Base-by-base conservation (phyloP, 1,140 invertebrate species). In the Monochamus saltuarius region DNA sequence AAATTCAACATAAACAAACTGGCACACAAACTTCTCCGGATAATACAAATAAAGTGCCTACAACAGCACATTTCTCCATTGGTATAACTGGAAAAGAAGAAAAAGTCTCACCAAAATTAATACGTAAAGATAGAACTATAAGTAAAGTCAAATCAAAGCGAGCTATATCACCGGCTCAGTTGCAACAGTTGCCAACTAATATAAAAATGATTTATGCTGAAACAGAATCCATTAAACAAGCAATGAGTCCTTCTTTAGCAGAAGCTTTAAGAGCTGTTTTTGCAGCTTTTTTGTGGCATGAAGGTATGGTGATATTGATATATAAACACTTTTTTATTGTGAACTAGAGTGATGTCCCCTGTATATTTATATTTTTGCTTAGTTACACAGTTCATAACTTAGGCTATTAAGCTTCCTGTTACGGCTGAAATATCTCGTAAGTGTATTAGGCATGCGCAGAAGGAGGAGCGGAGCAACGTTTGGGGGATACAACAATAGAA, bases 281-380 rank as follows among this genome's bases (percentile, higher is more conserved):
- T 79, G 95, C 95, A 0, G 94, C 96, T 0, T 89, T 98, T 70
- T 77, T 98, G 1, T 98, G 95, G 95, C 96, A 99, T 76, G 95
- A 98, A 82, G 95, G 84, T 82, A 72, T 29, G 22, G n/a, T n/a
- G n/a, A n/a, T n/a, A n/a, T n/a, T 29, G 14, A 19, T 52, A 6
- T 35, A 2, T 14, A 9, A 38, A 29, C 6, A 29, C 6, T 29
- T 29, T 29, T 29, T 29, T 29, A 29, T n/a, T n/a, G n/a, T n/a
- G n/a, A n/a, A n/a, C n/a, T n/a, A n/a, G n/a, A n/a, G n/a, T n/a
- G n/a, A n/a, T n/a, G n/a, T n/a, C n/a, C n/a, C n/a, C n/a, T n/a
- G n/a, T n/a, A n/a, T n/a, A n/a, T n/a, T n/a, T n/a, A n/a, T n/a
- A n/a, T n/a, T n/a, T n/a, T n/a, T n/a, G n/a, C n/a, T n/a, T n/a